A percentile compares a stretch with the other conserved stretches of the same genome.
phyloP scores from a whole-genome alignment of 2,797 vertebrate genomes.

The Todus mexicanus region DNA sequence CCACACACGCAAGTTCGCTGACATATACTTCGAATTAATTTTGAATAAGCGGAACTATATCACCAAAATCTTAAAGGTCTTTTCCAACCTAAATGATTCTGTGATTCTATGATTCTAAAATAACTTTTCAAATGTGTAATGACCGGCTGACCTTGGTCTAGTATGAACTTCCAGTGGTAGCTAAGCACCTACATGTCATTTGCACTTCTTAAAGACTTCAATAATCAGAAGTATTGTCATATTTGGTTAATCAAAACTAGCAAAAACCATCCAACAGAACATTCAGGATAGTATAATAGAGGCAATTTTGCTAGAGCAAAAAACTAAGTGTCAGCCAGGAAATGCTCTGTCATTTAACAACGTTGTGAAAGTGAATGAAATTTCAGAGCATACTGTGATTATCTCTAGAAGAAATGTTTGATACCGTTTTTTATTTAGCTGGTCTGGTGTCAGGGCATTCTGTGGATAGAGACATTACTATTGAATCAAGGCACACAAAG shows the following conservation, averaged over 20 bases:
- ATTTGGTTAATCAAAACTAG: background rate
- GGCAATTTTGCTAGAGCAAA: background rate
- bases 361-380: background rate
- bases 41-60: background rate
- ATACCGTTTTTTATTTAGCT: background rate
- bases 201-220: background rate
- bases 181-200: background rate
- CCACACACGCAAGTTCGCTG: background rate
- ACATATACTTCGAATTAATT: background rate
- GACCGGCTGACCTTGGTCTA: background rate
- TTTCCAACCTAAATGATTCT: no score
- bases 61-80: no score
- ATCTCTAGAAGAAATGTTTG: background rate
- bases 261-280: background rate
- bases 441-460: background rate
- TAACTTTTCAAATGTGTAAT: background rate
- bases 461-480: background rate
- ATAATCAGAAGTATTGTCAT: background rate
- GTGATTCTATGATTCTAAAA: no score
- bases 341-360: background rate
- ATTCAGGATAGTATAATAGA: background rate
- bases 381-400: background rate
- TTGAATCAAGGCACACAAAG: background rate
- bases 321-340: background rate
- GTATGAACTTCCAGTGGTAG: background rate